phyloP scores from a whole-genome alignment of 2,888 invertebrate genomes.

The Lithophane semibrunnea region DNA sequence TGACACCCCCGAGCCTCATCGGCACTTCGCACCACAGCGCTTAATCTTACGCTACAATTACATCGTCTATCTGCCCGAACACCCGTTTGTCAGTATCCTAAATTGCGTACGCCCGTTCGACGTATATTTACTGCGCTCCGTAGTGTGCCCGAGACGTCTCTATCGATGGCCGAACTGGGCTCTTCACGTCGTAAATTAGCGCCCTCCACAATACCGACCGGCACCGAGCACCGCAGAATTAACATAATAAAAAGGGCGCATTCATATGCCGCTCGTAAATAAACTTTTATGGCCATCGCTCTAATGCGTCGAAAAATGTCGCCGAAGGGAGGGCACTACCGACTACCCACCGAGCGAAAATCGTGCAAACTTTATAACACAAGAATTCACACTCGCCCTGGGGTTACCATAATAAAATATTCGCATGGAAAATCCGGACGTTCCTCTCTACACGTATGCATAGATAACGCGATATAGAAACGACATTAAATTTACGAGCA shows the following conservation, averaged over 20 bases:
- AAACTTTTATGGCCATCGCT: slow-evolving; percentile 87
- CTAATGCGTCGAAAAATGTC: slow-evolving; percentile 87
- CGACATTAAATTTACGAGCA: slow-evolving; percentile 74
- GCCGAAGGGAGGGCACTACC: slow-evolving; percentile 69
- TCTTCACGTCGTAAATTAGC: slow-evolving; percentile 80
- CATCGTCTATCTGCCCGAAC: slow-evolving; percentile 55
- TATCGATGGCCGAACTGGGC: slow-evolving; percentile 61
- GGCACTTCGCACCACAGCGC: slow-evolving; percentile 23
- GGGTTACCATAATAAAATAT: slow-evolving; percentile 75
- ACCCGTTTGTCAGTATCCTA: slow-evolving; percentile 64
- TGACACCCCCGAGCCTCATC: slow-evolving; percentile 50
- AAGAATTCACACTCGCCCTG: slow-evolving; percentile 69
- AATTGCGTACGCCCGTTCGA: slow-evolving; percentile 63
- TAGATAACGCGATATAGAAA: slow-evolving; percentile 75
- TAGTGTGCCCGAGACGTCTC: slow-evolving; percentile 62
- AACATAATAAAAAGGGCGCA: slow-evolving; percentile 88
- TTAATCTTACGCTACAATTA: slow-evolving; percentile 66
- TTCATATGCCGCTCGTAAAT: slow-evolving; percentile 86
- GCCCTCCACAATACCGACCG: slow-evolving; percentile 75
- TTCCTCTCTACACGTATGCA: slow-evolving; percentile 69
- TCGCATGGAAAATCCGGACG: slow-evolving; percentile 73
- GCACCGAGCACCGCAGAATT: slow-evolving; percentile 78
- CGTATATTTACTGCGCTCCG: slow-evolving; percentile 61
- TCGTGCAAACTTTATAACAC: slow-evolving; percentile 71
- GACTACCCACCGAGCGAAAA: slow-evolving; percentile 54